Base-by-base conservation (phyloP, 2,888 invertebrate species). In the Hofmannophila pseudospretella region DNA sequence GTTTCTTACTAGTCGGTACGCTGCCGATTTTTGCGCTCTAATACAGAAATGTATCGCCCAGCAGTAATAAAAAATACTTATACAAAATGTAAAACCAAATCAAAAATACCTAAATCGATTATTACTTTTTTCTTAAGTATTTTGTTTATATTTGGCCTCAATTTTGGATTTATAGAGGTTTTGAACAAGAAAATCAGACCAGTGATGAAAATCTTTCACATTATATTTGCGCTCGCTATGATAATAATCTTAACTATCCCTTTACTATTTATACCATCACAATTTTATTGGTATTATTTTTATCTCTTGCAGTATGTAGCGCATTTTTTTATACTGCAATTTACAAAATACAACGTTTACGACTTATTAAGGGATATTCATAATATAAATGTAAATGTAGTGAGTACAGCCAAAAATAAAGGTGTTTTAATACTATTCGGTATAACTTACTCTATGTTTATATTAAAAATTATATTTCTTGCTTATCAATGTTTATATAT, bases 131-230 rank as follows among this genome's bases (percentile, higher is more conserved):
- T 33, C n/a, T 9, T 36, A 4, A 12, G n/a, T 4, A 9, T 30
- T 22, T 3, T 13, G 7, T 31, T 37, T 28, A 5, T 19, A 25
- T 29, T 23, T 16, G 29, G 29, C 11, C 9, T 33, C 8, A 29
- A 38, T 23, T 23, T 33, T 33, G 32, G 33, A 16, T 14, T 34
- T 27, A 16, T 23, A 14, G 34, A 33, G 11, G 14, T 9, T 8
- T 23, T 28, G 7, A 27, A 38, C 8, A 19, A 9, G 9, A 27
- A 27, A 27, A 12, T 20, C 7, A 9, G 20, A 10, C 16, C 12
- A 9, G 0, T 34, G 2, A 5, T 8, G 4, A 27, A 34, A 7
- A 12, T 11, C 19, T 3, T 34, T 12, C n/a, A n/a, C 12, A 5
- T 28, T 19, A 9, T 20, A 19, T 9, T 34, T 8, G 11, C 11